Evolutionary conservation across 2,113 vertebrate genomes (phyloP), one percentile per base, ranked within the genome.

Genomic region (Bubo blakistoni): DNA sequence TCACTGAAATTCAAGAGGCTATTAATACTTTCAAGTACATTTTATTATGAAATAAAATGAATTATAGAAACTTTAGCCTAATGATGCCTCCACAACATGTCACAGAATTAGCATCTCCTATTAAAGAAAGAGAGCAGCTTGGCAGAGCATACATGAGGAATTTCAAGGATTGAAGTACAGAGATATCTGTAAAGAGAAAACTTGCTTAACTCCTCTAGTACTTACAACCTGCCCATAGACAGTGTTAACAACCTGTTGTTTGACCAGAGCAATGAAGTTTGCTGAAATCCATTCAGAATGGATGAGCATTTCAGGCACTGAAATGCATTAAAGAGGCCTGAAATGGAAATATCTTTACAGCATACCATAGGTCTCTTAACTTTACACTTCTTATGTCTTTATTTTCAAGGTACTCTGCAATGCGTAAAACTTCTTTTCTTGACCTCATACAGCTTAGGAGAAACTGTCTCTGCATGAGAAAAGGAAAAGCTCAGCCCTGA

Each of bases 401-500:
- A 70, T 67, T 93, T 92, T 80, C 55, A 90, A 81, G 62, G 36
- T 73, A 55, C 6, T 40, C 57, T 83, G 32, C 51, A 58, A 67
- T 24, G 22, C 1, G 1, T 66, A 88, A 86, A 65, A 58, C 34
- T 73, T 92, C 34, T 46, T 71, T 81, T 92, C 84, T 73, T 86
- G 51, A 96, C 85, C 65, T 73, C 52, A 42, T 74, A 61, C 8
- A 93, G 54, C 16, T 83, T 51, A 57, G 47, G 11, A 87, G 74
- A 87, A 92, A 88, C 34, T 46, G 66, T 19, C 44, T 79, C 55
- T 59, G 81, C 67, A 93, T 81, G 46, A 94, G 77, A 91, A 94
- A 95, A 86, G 32, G 55, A 78, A 94, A 67, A 95, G 25, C 65
- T 87, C 49, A 76, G 65, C 24, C n/a, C 34, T 97, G 96, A 92